Conservation (phyloP, 2,888 invertebrate species). For the Lasioglossum figueresi region DNA sequence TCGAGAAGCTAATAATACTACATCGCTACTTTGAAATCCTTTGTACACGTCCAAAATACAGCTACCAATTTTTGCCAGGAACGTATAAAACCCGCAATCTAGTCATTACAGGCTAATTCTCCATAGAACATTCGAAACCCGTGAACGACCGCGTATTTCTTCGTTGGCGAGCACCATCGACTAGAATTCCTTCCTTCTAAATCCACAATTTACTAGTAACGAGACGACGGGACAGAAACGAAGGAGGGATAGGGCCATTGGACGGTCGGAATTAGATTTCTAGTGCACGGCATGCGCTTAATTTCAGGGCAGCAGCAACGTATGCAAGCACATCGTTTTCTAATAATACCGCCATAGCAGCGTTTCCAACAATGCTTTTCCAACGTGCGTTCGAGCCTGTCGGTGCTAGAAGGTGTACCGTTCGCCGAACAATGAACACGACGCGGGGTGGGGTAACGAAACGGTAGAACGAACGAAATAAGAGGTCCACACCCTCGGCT, state of each 20-base stretch:
- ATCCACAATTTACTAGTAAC: neutral
- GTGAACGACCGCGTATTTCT: neutral
- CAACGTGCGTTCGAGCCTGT: slow-evolving; percentile 7
- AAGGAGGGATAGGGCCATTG: neutral
- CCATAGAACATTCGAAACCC: neutral
- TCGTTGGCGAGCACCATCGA: neutral
- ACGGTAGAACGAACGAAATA: slow-evolving; percentile 42
- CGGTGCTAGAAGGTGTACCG: neutral
- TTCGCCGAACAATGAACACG: slow-evolving; percentile 24
- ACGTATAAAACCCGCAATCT: no score
- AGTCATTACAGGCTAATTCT: neutral
- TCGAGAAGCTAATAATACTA: no score
- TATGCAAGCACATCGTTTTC: slow-evolving; percentile 58
- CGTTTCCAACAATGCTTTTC: slow-evolving; percentile 59
- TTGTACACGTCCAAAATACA: no score
- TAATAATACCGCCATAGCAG: slow-evolving; percentile 66
- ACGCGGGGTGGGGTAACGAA: slow-evolving; percentile 10
- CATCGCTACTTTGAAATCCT: no score
- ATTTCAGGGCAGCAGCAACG: slow-evolving; percentile 60
- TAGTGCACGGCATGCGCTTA: slow-evolving; percentile 70
- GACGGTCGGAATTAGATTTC: slow-evolving; percentile 73
- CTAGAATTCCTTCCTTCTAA: neutral
- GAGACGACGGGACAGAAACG: neutral
- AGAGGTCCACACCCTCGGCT: slow-evolving; percentile 48
- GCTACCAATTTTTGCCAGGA: neutral